phyloP scores from a whole-genome alignment of 1,140 invertebrate species.

The Eriocheir sinensis region DNA sequence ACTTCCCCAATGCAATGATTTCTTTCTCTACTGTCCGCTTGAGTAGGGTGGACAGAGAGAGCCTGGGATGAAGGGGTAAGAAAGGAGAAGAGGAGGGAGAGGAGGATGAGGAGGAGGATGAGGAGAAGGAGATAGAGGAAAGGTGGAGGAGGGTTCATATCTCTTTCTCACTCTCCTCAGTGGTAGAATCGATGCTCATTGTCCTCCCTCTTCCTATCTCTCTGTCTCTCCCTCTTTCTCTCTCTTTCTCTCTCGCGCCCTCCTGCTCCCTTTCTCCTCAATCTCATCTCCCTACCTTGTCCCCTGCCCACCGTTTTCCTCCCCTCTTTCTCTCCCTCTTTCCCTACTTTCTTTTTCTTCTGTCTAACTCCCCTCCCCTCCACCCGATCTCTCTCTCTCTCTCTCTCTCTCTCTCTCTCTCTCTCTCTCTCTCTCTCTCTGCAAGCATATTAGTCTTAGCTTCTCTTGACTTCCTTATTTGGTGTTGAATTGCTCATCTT shows the following conservation, averaged over 20 bases:
- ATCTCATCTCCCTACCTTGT: too few species aligned
- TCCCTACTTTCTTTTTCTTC: too few species aligned
- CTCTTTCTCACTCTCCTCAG: not conserved
- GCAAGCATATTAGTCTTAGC: too few species aligned
- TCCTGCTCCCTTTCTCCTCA: not conserved
- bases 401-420: not conserved
- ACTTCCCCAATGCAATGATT: not conserved
- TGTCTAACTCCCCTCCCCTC: too few species aligned
- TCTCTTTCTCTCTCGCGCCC: not conserved
- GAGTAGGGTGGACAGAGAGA: too few species aligned
- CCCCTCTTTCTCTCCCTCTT: not conserved
- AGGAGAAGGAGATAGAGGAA: too few species aligned
- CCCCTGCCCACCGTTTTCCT: not conserved
- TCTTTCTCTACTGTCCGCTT: not conserved
- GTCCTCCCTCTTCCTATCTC: too few species aligned
- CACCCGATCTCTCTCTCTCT: not conserved
- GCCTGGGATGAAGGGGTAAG: not conserved
- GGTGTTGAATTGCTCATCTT: too few species aligned
- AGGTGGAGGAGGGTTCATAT: conserved; percentile 8
- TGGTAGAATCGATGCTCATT: too few species aligned
- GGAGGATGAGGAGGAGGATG: too few species aligned
- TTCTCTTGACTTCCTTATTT: not conserved
- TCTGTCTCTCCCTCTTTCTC: not conserved
- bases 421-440: not conserved
- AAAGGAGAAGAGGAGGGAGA: not conserved